A percentile compares a stretch with the other conserved stretches of the same genome.
Evolutionary conservation across 2,888 invertebrate genomes (phyloP).

Genomic region (Tolmerus cingulatus): DNA sequence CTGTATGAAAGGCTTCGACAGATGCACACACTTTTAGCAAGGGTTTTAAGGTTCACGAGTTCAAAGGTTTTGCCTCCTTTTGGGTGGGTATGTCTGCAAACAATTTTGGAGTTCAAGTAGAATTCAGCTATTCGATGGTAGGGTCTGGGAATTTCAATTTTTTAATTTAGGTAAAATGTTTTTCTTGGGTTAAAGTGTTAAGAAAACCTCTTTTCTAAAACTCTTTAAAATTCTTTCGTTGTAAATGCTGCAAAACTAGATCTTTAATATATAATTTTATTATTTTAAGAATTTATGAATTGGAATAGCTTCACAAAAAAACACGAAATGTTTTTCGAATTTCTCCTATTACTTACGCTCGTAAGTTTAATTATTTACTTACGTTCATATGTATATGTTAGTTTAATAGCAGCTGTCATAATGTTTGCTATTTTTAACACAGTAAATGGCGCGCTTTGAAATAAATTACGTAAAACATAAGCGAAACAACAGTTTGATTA

Average conservation of each 20-base stretch:
- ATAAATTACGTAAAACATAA: no score
- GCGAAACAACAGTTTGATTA: no score
- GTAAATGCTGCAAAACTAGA: background rate
- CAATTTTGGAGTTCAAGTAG: background rate
- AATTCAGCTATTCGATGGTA: background rate
- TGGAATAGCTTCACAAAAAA: no score
- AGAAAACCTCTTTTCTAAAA: background rate
- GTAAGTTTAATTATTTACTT: no score
- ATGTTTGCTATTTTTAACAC: no score
- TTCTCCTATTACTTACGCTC: no score
- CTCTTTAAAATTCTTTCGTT: background rate
- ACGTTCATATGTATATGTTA: no score
- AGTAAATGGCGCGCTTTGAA: no score
- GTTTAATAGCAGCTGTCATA: no score
- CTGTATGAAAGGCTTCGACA: background rate
- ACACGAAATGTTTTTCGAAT: no score
- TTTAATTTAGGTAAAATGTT: background rate
- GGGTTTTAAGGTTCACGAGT: background rate
- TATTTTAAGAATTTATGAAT: no score
- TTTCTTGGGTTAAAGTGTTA: background rate
- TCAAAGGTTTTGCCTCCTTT: background rate
- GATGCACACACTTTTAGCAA: background rate
- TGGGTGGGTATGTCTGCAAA: background rate
- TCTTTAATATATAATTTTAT: background rate
- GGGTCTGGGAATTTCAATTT: background rate